These are phyloP conservation scores for Enteromius unitaeniatus DNA, from an alignment of 2,797 vertebrate species.

Conservation along the genomic window DNA sequence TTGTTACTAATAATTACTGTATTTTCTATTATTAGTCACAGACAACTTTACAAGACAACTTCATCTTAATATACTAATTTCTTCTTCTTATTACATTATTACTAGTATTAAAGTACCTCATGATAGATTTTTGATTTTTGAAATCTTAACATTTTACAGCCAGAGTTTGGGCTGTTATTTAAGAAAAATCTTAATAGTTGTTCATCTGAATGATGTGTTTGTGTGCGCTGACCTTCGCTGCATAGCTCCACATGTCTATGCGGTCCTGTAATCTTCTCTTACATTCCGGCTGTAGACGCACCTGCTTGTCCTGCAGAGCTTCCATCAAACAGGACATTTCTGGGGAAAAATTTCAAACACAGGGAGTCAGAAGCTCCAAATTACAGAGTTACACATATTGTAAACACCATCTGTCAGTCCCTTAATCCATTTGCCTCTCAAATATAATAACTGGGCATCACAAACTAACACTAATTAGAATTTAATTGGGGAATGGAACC, in stretches of 20 bases:
- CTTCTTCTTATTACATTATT: neutral
- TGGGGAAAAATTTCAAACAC: constrained; percentile 56
- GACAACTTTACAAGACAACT: neutral
- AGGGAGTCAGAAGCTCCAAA: constrained; percentile 15
- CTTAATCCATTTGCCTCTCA: neutral
- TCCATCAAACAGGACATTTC: constrained; percentile 92
- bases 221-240: constrained; percentile 78
- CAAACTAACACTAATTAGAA: neutral
- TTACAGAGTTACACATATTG: neutral
- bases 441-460: neutral
- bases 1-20: neutral
- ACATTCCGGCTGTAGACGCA: constrained; percentile 87
- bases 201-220: neutral
- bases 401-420: neutral
- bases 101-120: neutral
- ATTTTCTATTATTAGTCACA: neutral
- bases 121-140: too few species aligned
- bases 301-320: constrained; percentile 85
- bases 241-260: constrained; percentile 91
- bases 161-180: neutral
- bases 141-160: neutral
- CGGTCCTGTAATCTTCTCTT: constrained; percentile 89
- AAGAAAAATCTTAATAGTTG: constrained; percentile 63
- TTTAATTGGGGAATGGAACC: neutral
- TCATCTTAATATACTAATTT: neutral